Base-by-base conservation (phyloP, 1,140 invertebrate species). In the Drosophila nebulosa region DNA sequence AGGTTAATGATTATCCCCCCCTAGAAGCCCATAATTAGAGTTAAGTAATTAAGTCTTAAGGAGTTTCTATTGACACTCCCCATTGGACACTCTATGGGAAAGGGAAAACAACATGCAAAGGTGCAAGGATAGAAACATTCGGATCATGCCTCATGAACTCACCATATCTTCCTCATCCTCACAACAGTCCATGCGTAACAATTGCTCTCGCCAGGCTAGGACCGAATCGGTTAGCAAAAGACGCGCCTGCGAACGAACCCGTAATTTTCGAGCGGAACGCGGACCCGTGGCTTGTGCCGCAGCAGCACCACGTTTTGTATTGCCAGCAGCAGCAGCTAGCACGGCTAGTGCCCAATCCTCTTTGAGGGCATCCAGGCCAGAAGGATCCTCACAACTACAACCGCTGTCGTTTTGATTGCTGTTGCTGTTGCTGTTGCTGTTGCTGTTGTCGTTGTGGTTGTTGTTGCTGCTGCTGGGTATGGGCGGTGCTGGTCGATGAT, bases 91-190 rank as follows among this genome's bases (percentile, higher is more conserved):
- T 27, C 27, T 6, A 27, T 27, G 6, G 30, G 30, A 12, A 32
- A 10, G 10, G 10, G 30, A 4, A 10, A 12, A 10, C 9, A 18
- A 46, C 39, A 46, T 46, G 39, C 39, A 46, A 18, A 9, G 30
- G 6, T 21, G 39, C 16, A 9, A 21, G 3, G n/a, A 55, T 32
- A 12, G 3, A 12, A 4, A 26, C 0, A 32, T 36, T 22, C 7
- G 10, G 18, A 12, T 16, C 18, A 22, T 58, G 30, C 10, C 7
- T 30, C 10, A 7, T 18, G 5, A 27, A 84, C 90, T 90, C 64
- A 91, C 90, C 90, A 91, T 80, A 39, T 91, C 90, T 76, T 91
- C 90, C 73, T 91, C 90, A 73, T 91, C 90, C 70, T 91, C 90
- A 51, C 83, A 73, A 32, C 73, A 80, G 52, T 89, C 65, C 12